Base-by-base conservation (phyloP, 2,797 vertebrate genomes). In the Sparus aurata region DNA sequence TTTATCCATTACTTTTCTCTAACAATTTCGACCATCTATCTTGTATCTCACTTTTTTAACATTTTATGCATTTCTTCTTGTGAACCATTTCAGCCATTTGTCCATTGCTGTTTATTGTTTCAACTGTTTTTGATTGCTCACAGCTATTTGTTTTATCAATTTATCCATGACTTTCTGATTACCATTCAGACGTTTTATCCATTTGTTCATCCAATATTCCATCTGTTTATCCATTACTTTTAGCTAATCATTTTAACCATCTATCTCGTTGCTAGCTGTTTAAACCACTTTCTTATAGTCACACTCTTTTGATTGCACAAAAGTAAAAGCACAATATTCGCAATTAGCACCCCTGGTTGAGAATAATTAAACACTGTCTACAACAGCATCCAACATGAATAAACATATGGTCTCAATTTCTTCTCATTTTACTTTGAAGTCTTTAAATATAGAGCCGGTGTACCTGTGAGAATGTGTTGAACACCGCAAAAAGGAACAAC, bases 391-490 rank as follows among this genome's bases (percentile, higher is more conserved):
- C 5, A 59, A 18, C 49, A 23, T 46, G 12, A 20, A 76, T 49
- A 69, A 60, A 27, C 80, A 85, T 2, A 58, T 80, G 65, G 64
- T 69, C 46, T 75, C n/a, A 30, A 76, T 85, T 60, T 25, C 49
- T 76, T 61, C 17, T 66, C 12, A 2, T 70, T 85, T 87, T 82
- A 80, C 69, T 50, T 60, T 83, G 5, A 85, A 73, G 60, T 38
- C 27, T 84, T 85, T 64, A 73, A 74, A 73, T 77, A 64, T 54
- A 59, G 66, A 72, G 34, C n/a, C 12, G 62, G 15, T 57, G 11
- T 50, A 83, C 80, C 76, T 69, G 16, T 17, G 49, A 16, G 5
- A 70, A 62, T 58, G 20, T 52, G 43, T 41, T 75, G 43, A 50
- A 30, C 25, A 50, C 5, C 5, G 16, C 53, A 12, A 67, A 30